Base-by-base conservation (phyloP, 2,888 invertebrate species). In the Napeogenes sylphis region DNA sequence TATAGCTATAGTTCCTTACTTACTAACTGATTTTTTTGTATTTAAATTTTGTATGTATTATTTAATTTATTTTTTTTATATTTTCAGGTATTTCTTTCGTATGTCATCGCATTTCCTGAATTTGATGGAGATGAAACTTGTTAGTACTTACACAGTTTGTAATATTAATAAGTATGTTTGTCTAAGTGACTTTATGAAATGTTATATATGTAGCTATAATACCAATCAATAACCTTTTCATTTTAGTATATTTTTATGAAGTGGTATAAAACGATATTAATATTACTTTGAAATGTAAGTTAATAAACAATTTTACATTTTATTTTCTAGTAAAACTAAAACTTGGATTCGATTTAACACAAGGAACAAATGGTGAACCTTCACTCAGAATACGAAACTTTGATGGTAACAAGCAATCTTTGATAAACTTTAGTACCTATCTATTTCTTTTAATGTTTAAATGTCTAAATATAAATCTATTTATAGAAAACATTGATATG, bases 321-420 rank as follows among this genome's bases (percentile, higher is more conserved):
- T 30, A 10, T 30, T 65, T 83, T 85, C 75, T 78, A 85, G 85
- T 84, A 64, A 75, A 83, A 73, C 67, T 85, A 68, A 81, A 75
- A 73, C 71, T 85, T 76, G 85, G 82, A 64, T 83, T 85, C 75
- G 84, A 85, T 76, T 76, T 85, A 75, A 77, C 73, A 54, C 77
- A 76, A 73, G 79, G 76, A 65, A 69, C 71, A 66, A 75, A 81
- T 73, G 84, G 81, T 59, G 71, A 66, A 58, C 82, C 83, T 46
- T 73, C 77, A 57, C 69, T 84, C 56, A 75, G 71, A 70, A 76
- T 84, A 72, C 78, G 79, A 64, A 73, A 81, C 63, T 81, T 80
- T 64, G 71, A 83, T 79, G 84, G 84, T 84, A 79, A 21, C 1
- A 21, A 13, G 38, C 33, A 4, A 3, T n/a, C 32, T 12, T 55